Conservation (phyloP, 64 coral and sea anemone species). For the Dendrophyllia cribrosa region DNA sequence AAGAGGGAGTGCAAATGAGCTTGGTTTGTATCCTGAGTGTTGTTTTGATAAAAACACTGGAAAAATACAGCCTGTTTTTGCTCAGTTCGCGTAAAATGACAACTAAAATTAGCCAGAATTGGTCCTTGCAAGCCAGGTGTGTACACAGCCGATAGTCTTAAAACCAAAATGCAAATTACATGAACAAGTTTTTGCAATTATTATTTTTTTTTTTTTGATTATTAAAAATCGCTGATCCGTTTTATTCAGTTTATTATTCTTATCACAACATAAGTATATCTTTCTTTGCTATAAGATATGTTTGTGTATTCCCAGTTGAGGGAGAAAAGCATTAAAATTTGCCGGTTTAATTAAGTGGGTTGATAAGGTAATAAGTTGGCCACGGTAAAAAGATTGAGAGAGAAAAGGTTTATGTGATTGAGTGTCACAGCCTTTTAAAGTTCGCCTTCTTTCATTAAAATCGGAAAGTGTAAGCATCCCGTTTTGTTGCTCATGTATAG, state of each 20-base stretch:
- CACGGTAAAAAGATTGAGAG: too few species aligned
- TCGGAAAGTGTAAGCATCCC: not conserved
- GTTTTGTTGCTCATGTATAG: not conserved
- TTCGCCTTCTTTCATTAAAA: not conserved
- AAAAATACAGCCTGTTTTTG: not conserved
- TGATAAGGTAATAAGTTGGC: too few species aligned
- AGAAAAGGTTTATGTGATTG: not conserved
- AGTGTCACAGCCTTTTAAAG: not conserved
- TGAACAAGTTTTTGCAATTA: not conserved
- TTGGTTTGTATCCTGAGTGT: not conserved
- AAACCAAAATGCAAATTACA: slow-evolving; percentile 12
- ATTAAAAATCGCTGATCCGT: not conserved
- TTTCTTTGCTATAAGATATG: too few species aligned
- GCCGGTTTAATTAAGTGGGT: too few species aligned
- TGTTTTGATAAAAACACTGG: not conserved
- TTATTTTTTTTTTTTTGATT: not conserved
- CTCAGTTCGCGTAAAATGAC: not conserved
- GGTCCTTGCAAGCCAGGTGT: not conserved
- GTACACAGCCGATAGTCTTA: not conserved
- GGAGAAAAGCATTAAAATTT: not conserved
- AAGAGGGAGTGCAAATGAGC: slow-evolving; percentile 8
- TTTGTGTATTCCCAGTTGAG: too few species aligned
- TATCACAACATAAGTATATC: not conserved
- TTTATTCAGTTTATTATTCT: not conserved
- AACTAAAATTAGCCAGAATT: not conserved